Conservation (phyloP, 2,113 vertebrate species). For the Pogonocichla stellata region DNA sequence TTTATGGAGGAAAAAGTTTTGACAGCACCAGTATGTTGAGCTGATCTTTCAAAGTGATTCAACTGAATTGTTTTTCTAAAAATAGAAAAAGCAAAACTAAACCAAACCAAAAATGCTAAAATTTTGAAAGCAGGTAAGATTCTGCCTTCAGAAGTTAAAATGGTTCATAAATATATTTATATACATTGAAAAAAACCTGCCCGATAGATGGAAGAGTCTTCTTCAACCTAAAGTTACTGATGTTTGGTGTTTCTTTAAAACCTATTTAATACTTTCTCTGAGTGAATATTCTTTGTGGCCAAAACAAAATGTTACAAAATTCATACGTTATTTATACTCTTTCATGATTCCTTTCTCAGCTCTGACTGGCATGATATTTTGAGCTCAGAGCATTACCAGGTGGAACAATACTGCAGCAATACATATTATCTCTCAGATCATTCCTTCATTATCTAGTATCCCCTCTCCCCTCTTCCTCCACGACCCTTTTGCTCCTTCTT, state of each 20-base stretch:
- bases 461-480: background rate
- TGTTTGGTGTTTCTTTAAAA: background rate
- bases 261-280: background rate
- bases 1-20: background rate
- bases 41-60: background rate
- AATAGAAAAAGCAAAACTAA: background rate
- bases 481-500: constrained; percentile 25
- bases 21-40: background rate
- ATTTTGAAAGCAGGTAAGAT: background rate
- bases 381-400: background rate
- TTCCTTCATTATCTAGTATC: background rate
- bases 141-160: background rate
- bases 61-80: background rate
- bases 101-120: background rate
- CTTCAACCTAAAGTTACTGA: background rate
- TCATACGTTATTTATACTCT: background rate
- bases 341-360: background rate
- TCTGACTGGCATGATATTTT: background rate
- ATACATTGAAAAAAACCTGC: background rate
- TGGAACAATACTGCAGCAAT: background rate
- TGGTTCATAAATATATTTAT: background rate
- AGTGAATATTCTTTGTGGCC: background rate
- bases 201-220: background rate
- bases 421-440: background rate
- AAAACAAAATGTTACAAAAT: background rate